Evolutionary conservation across 2,113 vertebrate genomes (phyloP), one percentile per base, ranked within the genome.

Genomic region (Salvelinus sp.): DNA sequence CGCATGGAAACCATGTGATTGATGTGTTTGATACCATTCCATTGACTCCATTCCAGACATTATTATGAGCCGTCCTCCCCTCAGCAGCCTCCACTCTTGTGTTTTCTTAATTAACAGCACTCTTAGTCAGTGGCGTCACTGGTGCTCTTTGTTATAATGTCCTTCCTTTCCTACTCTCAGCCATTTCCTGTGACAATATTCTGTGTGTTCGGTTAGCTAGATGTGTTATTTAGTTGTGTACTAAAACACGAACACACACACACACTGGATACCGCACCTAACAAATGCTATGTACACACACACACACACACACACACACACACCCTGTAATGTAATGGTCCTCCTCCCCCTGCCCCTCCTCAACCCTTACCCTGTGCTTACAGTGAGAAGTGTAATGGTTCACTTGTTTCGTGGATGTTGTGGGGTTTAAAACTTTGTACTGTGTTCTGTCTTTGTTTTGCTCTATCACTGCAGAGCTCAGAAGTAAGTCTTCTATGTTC

Each of bases 381-480:
- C 82, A 87, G 90, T 89, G 88, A 89, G 69, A 90, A 86, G 87
- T 92, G 88, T 90, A 89, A 90, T 82, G 80, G 90, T 92, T 87
- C 81, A 90, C 85, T 89, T 79, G 89, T 92, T 88, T 88, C 71
- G 88, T 91, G 89, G 89, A 90, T 92, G 91, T 92, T 79, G 86
- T 93, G 90, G 79, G 88, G 87, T 92, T 92, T 94, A 93, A 95
- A 94, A 91, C 90, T 92, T 81, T 92, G 85, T 93, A 89, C 88
- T 95, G 92, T 96, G 93, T 93, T 96, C 92, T 95, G 93, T 95
- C 90, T 93, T 92, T 94, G 94, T 95, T 95, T 88, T 85, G 88
- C 94, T 89, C 90, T 90, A 80, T 93, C 94, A 93, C 91, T 82
- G 91, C 95, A 97, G 96, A 94, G 95, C 95, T 93, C 96, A 97